phyloP scores from a whole-genome alignment of 2,113 vertebrate species.

The Bufo gargarizans region DNA sequence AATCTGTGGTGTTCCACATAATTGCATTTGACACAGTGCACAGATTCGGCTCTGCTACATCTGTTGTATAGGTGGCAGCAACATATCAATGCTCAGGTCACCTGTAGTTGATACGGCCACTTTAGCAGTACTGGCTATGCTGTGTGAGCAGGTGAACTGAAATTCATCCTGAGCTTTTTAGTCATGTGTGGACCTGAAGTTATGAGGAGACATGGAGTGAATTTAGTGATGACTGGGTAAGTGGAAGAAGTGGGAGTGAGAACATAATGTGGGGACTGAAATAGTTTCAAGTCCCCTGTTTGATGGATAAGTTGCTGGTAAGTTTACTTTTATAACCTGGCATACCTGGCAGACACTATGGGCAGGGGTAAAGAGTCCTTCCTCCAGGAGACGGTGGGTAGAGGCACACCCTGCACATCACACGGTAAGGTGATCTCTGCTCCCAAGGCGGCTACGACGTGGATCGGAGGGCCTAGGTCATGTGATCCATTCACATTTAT shows the following conservation, averaged over 20 bases:
- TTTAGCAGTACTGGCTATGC: not conserved
- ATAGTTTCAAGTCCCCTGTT: too few species aligned
- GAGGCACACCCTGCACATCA: slow-evolving; percentile 79
- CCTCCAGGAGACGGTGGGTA: slow-evolving; percentile 84
- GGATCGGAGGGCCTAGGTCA: slow-evolving; percentile 59
- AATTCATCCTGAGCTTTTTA: not conserved
- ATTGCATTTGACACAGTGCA: not conserved
- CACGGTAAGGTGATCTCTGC: slow-evolving; percentile 84
- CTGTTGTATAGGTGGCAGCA: not conserved
- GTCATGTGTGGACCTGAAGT: not conserved
- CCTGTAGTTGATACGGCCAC: not conserved
- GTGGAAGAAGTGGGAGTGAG: too few species aligned
- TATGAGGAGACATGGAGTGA: fast-evolving
- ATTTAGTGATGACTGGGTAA: not conserved
- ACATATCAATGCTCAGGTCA: not conserved
- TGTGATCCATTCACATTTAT: slow-evolving; percentile 67
- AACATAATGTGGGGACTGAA: too few species aligned
- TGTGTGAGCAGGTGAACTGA: not conserved
- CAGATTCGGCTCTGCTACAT: not conserved
- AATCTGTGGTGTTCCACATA: not conserved
- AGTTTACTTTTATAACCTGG: too few species aligned
- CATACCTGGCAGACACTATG: slow-evolving; percentile 75
- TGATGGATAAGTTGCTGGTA: too few species aligned
- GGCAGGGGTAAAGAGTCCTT: slow-evolving; percentile 76
- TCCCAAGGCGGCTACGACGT: slow-evolving; percentile 74